Base-by-base conservation (phyloP, 2,113 vertebrate genomes). In the Miniopterus natalensis region DNA sequence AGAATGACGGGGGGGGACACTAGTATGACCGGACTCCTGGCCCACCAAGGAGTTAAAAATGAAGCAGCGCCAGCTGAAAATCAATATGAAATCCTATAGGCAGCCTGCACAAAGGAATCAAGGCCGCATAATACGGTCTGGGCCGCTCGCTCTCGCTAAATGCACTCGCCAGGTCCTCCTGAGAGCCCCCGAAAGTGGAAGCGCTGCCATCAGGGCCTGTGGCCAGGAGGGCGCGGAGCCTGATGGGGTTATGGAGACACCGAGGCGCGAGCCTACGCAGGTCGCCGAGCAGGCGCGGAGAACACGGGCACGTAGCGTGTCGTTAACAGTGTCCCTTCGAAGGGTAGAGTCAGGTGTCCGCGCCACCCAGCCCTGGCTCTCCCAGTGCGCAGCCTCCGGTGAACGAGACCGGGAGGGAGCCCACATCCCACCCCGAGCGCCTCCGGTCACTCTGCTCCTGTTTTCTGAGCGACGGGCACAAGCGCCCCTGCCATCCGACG, bases 71-170 rank as follows among this genome's bases (percentile, higher is more conserved):
- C 97, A 89, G 95, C 81, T 96, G 94, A 83, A 96, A 96, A 96
- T 97, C 97, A 96, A 97, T 97, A 97, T 83, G 97, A 95, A 97
- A 98, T 95, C 97, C 95, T 94, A 98, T 97, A 96, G 92, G 94
- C 92, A 92, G 81, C 90, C 96, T 97, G 84, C 92, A 36, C 96
- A 97, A 96, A 95, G 96, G 97, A 96, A 96, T 96, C 97, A 97
- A 96, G 96, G 88, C 95, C 84, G 96, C 96, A 96, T 94, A 97
- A 97, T 95, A 94, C 71, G 96, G 95, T 92, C 95, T 96, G 87
- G 36, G 36, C 36, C 36, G 36, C 36, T 36, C 36, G 36, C 36
- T 36, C 36, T 36, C 36, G 92, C 91, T 92, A 96, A 96, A 94
- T 81, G 95, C 95, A 84, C 84, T 86, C 90, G 92, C 84, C 71